These are phyloP conservation scores for Aphelenchoides bicaudatus DNA, from an alignment of 2,888 invertebrate species.

Conservation along the genomic window DNA sequence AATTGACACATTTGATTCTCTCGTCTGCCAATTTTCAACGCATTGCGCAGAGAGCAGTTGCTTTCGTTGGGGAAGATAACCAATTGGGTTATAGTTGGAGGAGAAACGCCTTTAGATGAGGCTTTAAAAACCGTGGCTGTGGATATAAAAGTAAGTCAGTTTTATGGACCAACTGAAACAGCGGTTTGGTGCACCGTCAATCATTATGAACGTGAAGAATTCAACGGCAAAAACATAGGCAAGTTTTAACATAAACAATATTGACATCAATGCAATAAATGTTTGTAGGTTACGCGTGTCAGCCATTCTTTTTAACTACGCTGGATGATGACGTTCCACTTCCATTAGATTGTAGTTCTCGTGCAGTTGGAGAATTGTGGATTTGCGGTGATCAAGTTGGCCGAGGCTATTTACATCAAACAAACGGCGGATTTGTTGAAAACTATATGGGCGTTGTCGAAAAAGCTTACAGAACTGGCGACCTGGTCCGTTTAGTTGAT, in stretches of 20 bases:
- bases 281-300: background rate
- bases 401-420: conserved; percentile 28
- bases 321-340: background rate
- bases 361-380: conserved; percentile 27
- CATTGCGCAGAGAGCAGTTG: conserved; percentile 31
- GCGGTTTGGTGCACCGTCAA: conserved; percentile 46
- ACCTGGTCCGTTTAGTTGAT: conserved; percentile 21
- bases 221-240: conserved; percentile 41
- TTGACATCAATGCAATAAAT: background rate
- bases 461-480: conserved; percentile 28
- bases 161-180: conserved; percentile 56
- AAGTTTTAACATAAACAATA: conserved; percentile 7
- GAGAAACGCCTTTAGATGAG: conserved; percentile 42
- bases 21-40: conserved; percentile 52
- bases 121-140: conserved; percentile 20
- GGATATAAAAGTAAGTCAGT: conserved; percentile 36
- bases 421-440: conserved; percentile 1
- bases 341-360: conserved; percentile 5
- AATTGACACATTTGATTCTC: conserved; percentile 38
- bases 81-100: conserved; percentile 45
- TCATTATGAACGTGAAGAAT: background rate
- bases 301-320: conserved; percentile 10
- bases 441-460: background rate
- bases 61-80: conserved; percentile 24
- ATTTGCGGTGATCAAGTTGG: conserved; percentile 26